These are phyloP conservation scores for Rhagonycha lutea DNA, from an alignment of 2,888 invertebrate species.

Conservation along the genomic window DNA sequence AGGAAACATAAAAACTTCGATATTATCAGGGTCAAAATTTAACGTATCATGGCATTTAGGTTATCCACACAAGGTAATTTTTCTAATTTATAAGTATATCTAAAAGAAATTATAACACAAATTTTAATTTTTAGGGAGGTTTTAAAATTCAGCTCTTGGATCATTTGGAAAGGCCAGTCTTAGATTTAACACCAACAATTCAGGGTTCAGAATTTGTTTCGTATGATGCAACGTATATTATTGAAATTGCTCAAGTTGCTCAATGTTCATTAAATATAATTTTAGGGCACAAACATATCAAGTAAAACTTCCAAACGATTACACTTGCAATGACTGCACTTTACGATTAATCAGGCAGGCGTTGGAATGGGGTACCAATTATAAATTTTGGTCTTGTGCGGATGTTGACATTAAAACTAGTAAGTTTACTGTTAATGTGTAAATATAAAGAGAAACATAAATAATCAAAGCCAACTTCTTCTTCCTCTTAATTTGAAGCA, in stretches of 20 bases:
- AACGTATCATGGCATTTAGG: constrained; percentile 94
- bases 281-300: constrained; percentile 81
- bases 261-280: constrained; percentile 32
- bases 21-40: constrained; percentile 80
- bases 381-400: constrained; percentile 94
- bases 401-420: constrained; percentile 84
- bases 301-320: constrained; percentile 79
- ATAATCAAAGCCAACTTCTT: too few species aligned
- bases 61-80: constrained; percentile 85
- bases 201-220: constrained; percentile 80
- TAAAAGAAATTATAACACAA: background rate
- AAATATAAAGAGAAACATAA: background rate
- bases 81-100: background rate
- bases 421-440: constrained; percentile 46
- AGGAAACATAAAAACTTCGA: constrained; percentile 80
- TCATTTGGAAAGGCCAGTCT: constrained; percentile 78
- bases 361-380: constrained; percentile 80
- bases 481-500: too few species aligned
- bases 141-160: constrained; percentile 88
- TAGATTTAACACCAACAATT: constrained; percentile 83
- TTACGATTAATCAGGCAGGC: constrained; percentile 88
- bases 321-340: constrained; percentile 87
- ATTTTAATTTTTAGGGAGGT: constrained; percentile 75
- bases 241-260: background rate
- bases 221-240: constrained; percentile 84